These are phyloP conservation scores for Xestoiulus laeticollis DNA, from an alignment of 2,888 invertebrate species.

Conservation along the genomic window DNA sequence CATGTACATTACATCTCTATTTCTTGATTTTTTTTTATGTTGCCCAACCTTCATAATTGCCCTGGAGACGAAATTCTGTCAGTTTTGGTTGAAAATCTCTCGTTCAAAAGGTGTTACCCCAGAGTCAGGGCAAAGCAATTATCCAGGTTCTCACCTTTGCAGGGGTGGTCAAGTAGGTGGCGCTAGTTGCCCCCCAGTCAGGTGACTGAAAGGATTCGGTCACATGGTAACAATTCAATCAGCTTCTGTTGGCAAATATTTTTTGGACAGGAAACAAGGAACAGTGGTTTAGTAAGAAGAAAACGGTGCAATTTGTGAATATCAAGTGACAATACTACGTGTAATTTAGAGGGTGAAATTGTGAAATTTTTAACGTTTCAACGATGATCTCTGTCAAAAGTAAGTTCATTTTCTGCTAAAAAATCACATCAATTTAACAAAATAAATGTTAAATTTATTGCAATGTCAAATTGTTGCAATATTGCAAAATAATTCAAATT, in stretches of 20 bases:
- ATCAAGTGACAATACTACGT: no score
- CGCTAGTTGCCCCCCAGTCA: not conserved
- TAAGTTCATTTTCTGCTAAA: no score
- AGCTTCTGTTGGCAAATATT: not conserved
- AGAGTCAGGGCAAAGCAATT: not conserved
- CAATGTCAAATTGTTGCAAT: no score
- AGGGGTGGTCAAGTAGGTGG: constrained; percentile 1
- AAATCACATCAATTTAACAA: no score
- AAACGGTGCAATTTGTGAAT: no score
- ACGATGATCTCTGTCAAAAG: not conserved
- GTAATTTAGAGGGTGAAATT: not conserved
- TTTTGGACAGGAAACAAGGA: not conserved
- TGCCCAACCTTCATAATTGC: not conserved
- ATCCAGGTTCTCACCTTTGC: not conserved
- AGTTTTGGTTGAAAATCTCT: not conserved
- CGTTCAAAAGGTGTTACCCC: not conserved
- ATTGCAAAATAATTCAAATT: no score
- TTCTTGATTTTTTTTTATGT: not conserved
- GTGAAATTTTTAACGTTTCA: not conserved
- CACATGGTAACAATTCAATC: not conserved
- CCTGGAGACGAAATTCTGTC: not conserved
- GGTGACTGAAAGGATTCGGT: constrained; percentile 9
- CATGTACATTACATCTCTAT: not conserved
- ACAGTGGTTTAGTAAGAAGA: not conserved
- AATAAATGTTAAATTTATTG: no score